Evolutionary conservation across 2,113 vertebrate species (phyloP), one percentile per base, ranked within the genome.

Genomic region (Mungos mungo): DNA sequence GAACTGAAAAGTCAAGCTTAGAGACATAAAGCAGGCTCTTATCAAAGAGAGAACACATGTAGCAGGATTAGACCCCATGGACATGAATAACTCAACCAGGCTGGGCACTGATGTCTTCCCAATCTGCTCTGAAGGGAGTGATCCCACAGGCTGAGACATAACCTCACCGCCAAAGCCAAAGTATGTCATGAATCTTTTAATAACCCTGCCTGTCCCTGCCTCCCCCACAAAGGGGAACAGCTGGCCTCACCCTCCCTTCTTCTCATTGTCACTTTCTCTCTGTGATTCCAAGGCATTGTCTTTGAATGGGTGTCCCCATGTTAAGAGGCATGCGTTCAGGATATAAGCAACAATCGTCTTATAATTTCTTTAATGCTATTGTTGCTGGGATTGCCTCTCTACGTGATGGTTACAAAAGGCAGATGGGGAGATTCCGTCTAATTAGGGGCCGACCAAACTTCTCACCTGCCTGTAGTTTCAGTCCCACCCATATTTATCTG

Each of bases 111-210:
- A 74, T 71, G 57, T 93, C 93, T 92, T 87, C 93, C 92, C 82
- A 6, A 84, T 85, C 93, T 90, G 84, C 93, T 83, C 80, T 52
- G 84, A 88, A 95, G 86, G 92, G 96, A 97, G 90, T 80, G 93
- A 96, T 89, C 95, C 97, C 87, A 0, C 41, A 65, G 88, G 88
- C 92, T 96, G 98, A 98, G 98, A 98, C 98, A 98, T 98, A 98
- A 98, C 98, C 96, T 98, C 98, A 98, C 96, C 95, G 5, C 93
- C 96, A 96, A 97, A 97, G 97, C 96, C 90, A 82, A 98, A 97
- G 97, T 97, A 98, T 98, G 97, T 97, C 97, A 97, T 84, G 87
- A 87, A 96, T 96, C 98, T 98, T 98, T 97, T 98, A 98, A 98
- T 98, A 98, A 98, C 97, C 90, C 66, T 76, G 97, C 95, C 95